Evolutionary conservation across 1,140 invertebrate genomes (phyloP).

Genomic region (Caligus rogercresseyi): DNA sequence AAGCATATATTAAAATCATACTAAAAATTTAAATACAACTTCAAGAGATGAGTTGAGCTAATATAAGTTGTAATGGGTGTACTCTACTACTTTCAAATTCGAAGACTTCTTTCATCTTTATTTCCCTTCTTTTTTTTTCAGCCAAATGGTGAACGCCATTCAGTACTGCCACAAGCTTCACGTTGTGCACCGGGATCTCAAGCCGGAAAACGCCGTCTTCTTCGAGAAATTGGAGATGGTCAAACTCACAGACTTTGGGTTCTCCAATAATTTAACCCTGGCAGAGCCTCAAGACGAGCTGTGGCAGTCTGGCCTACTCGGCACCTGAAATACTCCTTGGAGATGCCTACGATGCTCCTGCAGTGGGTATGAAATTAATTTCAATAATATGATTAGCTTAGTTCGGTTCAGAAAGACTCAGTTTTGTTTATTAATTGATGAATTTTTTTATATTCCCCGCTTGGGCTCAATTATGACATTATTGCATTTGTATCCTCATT

Average conservation of each 20-base stretch:
- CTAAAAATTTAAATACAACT: too few relatives aligned
- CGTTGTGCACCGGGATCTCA: constrained; percentile 84
- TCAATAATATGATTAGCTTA: neutral
- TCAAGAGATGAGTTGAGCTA: too few relatives aligned
- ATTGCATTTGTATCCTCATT: neutral
- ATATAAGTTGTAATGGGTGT: too few relatives aligned
- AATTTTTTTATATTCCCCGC: too few relatives aligned
- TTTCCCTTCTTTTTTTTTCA: constrained; percentile 26
- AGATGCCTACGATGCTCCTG: constrained; percentile 79
- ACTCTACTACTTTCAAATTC: too few relatives aligned
- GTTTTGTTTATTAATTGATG: too few relatives aligned
- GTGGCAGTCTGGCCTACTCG: constrained; percentile 97
- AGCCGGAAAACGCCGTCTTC: constrained; percentile 98
- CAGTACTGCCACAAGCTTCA: constrained; percentile 92
- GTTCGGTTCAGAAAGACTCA: too few relatives aligned
- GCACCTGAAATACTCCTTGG: constrained; percentile 96
- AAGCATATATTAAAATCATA: too few relatives aligned
- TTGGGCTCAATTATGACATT: neutral
- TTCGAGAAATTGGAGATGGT: constrained; percentile 92
- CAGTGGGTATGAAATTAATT: constrained; percentile 62
- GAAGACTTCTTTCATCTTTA: too few relatives aligned
- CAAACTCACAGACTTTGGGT: constrained; percentile 98
- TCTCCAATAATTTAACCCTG: constrained; percentile 90
- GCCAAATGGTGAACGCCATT: constrained; percentile 87
- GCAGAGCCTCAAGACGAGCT: constrained; percentile 92